These are phyloP conservation scores for Drosophila elegans DNA, from an alignment of 1,140 invertebrate species.

Conservation along the genomic window DNA sequence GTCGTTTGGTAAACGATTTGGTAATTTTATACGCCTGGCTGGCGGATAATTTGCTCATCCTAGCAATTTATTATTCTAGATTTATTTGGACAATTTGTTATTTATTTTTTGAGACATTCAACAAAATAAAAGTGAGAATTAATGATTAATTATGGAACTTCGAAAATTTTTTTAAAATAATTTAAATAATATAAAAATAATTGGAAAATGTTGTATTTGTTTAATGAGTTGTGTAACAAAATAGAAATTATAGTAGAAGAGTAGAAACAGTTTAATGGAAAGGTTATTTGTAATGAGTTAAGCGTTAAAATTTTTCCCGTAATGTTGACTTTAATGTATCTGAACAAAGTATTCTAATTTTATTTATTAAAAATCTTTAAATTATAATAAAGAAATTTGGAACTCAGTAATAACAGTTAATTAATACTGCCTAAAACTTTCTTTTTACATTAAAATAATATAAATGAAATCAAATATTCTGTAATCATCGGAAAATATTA, in stretches of 20 bases:
- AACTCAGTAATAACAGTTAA: neutral
- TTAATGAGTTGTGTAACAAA: neutral
- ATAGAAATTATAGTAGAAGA: neutral
- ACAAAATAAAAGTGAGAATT: conserved; percentile 1
- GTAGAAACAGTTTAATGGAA: neutral
- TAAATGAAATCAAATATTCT: neutral
- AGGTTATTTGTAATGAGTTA: neutral
- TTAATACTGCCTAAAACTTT: too few species aligned
- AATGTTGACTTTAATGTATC: too few species aligned
- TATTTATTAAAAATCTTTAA: neutral
- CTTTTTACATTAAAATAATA: too few species aligned
- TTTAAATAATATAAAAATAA: too few species aligned
- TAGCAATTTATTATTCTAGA: conserved; percentile 51
- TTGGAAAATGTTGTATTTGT: conserved; percentile 2
- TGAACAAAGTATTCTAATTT: too few species aligned
- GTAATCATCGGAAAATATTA: neutral
- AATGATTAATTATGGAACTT: too few species aligned
- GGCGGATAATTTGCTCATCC: conserved; percentile 56
- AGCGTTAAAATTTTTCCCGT: neutral
- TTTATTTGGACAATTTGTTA: conserved; percentile 13
- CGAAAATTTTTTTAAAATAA: too few species aligned
- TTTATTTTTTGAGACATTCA: neutral
- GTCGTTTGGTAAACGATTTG: conserved; percentile 37
- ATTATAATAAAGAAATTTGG: neutral
- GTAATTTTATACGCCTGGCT: conserved; percentile 53